Conservation (phyloP, 2,888 invertebrate genomes). For the Tetanocera ferruginea region DNA sequence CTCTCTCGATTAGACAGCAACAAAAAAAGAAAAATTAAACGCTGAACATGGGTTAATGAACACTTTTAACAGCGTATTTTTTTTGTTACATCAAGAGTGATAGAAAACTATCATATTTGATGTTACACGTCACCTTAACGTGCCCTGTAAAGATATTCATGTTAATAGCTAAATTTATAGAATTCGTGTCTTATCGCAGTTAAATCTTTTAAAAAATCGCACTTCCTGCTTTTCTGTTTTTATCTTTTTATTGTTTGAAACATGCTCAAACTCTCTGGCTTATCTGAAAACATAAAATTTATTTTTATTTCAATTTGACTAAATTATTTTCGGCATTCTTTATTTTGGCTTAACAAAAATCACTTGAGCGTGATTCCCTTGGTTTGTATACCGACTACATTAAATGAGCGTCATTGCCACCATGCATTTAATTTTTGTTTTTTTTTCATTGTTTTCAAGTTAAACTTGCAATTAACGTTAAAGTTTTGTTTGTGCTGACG, state of each 20-base stretch:
- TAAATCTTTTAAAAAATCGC: constrained; percentile 4
- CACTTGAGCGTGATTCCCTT: constrained; percentile 43
- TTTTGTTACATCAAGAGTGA: too few species aligned
- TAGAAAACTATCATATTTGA: too few species aligned
- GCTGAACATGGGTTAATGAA: too few species aligned
- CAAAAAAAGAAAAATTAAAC: too few species aligned
- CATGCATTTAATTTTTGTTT: background rate
- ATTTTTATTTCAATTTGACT: background rate
- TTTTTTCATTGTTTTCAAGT: too few species aligned
- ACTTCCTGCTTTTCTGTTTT: background rate
- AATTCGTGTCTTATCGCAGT: constrained; percentile 40
- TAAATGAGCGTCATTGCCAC: background rate
- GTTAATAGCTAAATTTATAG: constrained; percentile 51
- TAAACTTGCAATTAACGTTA: constrained; percentile 25
- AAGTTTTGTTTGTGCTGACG: constrained; percentile 56
- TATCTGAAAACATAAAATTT: background rate
- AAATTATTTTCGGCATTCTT: background rate
- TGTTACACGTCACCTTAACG: background rate
- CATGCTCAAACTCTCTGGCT: background rate
- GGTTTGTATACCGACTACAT: background rate
- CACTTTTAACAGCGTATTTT: too few species aligned
- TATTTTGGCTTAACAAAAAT: background rate
- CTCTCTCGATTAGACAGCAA: too few species aligned
- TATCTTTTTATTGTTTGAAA: background rate
- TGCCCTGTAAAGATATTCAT: too few species aligned